phyloP scores from a whole-genome alignment of 2,888 invertebrate genomes.

The Uropetala carovei region DNA sequence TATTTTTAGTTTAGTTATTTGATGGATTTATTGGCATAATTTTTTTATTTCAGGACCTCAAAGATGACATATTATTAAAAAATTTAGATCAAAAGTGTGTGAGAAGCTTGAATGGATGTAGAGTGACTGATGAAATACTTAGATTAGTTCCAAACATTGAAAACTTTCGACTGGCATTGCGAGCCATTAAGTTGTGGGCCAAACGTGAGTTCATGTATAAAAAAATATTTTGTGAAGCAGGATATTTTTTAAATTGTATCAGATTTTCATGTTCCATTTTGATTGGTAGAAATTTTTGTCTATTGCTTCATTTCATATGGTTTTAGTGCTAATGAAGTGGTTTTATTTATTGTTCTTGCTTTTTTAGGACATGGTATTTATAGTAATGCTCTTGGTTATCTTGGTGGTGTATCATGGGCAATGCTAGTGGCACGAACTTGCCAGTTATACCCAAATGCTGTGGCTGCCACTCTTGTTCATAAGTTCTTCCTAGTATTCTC shows the following conservation, averaged over 20 bases:
- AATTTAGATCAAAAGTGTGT: slow-evolving; percentile 98
- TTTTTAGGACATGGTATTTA: slow-evolving; percentile 94
- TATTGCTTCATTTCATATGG: not conserved
- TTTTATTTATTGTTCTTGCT: slow-evolving; percentile 67
- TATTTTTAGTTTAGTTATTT: not conserved
- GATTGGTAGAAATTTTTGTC: not conserved
- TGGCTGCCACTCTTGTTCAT: slow-evolving; percentile 94
- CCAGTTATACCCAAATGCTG: slow-evolving; percentile 98
- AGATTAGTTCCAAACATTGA: slow-evolving; percentile 96
- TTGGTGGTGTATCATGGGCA: slow-evolving; percentile 99
- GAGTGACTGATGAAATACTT: slow-evolving; percentile 99
- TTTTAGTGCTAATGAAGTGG: not conserved
- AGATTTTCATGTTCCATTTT: too few species aligned
- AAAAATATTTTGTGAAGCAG: not conserved
- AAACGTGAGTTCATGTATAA: slow-evolving; percentile 86
- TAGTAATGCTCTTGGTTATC: slow-evolving; percentile 97
- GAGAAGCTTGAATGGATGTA: slow-evolving; percentile 96
- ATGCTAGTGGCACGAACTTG: slow-evolving; percentile 99
- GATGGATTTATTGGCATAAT: not conserved
- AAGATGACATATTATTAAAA: slow-evolving; percentile 93
- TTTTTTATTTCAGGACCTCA: slow-evolving; percentile 82
- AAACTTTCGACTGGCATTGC: slow-evolving; percentile 93
- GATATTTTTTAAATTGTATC: too few species aligned
- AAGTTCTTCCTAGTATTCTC: slow-evolving; percentile 99
- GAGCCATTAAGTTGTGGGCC: slow-evolving; percentile 98